phyloP scores from a whole-genome alignment of 2,888 invertebrate species.

The Hirtodrosophila alboralis region DNA sequence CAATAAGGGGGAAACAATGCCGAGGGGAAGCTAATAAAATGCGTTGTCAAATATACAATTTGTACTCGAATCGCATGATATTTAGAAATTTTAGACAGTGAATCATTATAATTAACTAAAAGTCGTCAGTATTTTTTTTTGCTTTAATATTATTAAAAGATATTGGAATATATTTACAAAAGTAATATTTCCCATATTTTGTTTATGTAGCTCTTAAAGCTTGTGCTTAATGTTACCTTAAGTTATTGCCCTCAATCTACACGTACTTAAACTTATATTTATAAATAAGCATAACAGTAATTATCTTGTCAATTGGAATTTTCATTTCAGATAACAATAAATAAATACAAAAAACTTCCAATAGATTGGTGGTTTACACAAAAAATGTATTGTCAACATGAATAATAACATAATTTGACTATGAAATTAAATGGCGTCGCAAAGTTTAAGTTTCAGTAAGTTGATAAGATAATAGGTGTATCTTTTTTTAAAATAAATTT shows the following conservation, averaged over 20 bases:
- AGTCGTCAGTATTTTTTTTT: too few relatives aligned
- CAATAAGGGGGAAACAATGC: conserved; percentile 14
- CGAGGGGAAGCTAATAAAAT: conserved; percentile 14
- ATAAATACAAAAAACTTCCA: conserved; percentile 7
- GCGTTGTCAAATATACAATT: conserved; percentile 17
- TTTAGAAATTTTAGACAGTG: conserved; percentile 22
- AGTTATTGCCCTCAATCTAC: too few relatives aligned
- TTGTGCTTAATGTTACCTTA: too few relatives aligned
- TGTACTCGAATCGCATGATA: conserved; percentile 9
- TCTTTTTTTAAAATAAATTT: conserved; percentile 1
- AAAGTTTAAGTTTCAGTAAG: neutral
- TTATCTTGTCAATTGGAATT: neutral
- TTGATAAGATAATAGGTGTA: conserved; percentile 25
- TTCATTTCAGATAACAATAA: neutral
- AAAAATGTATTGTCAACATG: neutral
- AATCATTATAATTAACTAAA: conserved; percentile 34
- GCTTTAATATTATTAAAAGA: too few relatives aligned
- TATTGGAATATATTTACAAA: too few relatives aligned
- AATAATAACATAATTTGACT: neutral
- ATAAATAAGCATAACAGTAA: neutral
- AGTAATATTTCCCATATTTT: too few relatives aligned
- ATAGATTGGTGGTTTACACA: neutral
- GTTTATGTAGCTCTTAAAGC: too few relatives aligned
- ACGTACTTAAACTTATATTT: too few relatives aligned
- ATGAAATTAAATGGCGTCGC: conserved; percentile 21